Evolutionary conservation across 2,797 vertebrate genomes (phyloP).

Genomic region (Onychomys leucogaster): DNA sequence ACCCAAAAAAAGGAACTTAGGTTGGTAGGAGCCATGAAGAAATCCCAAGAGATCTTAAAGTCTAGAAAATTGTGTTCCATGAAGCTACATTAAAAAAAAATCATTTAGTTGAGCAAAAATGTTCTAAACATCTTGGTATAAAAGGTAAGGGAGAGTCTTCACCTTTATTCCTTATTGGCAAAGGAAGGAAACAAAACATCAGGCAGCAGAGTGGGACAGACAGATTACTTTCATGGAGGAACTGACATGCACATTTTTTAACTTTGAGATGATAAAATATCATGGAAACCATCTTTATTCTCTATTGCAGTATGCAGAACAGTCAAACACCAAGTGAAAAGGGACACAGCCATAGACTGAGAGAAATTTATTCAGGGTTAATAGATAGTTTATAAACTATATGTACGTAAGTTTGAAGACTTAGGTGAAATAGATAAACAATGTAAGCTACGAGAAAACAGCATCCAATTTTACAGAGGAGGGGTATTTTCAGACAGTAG

Average conservation of each 20-base stretch:
- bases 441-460: conserved; percentile 32
- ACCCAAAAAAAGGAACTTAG: too few relatives aligned
- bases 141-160: not conserved
- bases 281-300: conserved; percentile 34
- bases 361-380: conserved; percentile 1
- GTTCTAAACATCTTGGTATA: conserved; percentile 39
- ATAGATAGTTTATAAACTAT: not conserved
- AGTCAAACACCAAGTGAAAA: conserved; percentile 61
- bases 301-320: not conserved
- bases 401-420: conserved; percentile 42
- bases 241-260: conserved; percentile 26
- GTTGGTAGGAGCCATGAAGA: conserved; percentile 17
- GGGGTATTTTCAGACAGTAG: conserved; percentile 31
- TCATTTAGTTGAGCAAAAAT: conserved; percentile 50
- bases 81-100: not conserved
- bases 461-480: not conserved
- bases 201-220: not conserved
- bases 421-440: conserved; percentile 21
- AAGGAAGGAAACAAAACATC: not conserved
- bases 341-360: conserved; percentile 7
- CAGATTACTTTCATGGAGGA: not conserved
- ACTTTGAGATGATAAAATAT: conserved; percentile 43
- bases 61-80: conserved; percentile 39
- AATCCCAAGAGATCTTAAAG: conserved; percentile 21
- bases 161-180: conserved; percentile 25